Percentiles rank a stretch among this genome's conserved stretches.
These are phyloP conservation scores for Coptodon rendalli DNA, from an alignment of 2,113 vertebrate genomes.

Conservation along the genomic window DNA sequence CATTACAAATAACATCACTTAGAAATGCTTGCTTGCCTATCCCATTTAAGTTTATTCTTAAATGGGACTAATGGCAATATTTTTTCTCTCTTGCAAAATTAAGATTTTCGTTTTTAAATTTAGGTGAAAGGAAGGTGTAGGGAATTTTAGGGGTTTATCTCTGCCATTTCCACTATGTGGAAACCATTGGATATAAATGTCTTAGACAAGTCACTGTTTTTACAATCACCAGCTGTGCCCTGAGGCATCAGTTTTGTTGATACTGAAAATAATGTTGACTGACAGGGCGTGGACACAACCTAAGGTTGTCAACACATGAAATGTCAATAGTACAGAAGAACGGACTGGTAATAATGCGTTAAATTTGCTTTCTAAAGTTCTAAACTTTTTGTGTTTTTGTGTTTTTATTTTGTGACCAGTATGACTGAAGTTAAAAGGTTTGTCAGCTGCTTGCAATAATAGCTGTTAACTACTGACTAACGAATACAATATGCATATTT, in stretches of 20 bases:
- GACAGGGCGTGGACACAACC: neutral
- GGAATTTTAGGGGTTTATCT: neutral
- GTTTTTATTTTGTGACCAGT: neutral
- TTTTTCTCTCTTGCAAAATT: neutral
- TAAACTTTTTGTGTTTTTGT: too few relatives aligned
- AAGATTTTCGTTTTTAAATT: neutral
- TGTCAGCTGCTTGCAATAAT: neutral
- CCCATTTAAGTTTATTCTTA: neutral
- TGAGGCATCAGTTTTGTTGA: neutral
- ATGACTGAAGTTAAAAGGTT: neutral
- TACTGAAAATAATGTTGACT: neutral
- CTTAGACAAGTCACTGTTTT: neutral
- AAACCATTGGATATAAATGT: neutral
- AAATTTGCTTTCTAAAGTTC: neutral
- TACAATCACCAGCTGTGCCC: neutral
- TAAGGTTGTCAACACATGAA: neutral
- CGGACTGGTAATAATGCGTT: neutral
- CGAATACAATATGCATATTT: fast-evolving
- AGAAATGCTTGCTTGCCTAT: neutral
- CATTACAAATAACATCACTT: neutral
- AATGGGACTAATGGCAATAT: neutral
- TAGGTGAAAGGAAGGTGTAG: neutral
- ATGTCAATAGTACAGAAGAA: neutral
- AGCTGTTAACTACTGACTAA: neutral
- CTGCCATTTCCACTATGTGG: neutral